Conservation (phyloP, 2,888 invertebrate genomes). For the Chironomus tentans region DNA sequence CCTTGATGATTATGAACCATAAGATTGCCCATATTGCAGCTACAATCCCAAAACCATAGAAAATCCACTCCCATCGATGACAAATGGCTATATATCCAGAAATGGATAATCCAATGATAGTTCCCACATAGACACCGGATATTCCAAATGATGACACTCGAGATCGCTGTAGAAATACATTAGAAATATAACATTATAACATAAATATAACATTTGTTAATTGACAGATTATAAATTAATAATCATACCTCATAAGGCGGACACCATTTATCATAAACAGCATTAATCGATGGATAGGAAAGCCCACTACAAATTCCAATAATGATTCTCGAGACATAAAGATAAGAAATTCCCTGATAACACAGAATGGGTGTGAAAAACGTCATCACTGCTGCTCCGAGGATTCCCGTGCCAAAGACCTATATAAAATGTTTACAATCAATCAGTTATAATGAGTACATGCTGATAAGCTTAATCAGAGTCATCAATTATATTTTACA, state of each 20-base stretch:
- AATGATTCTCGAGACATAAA: constrained; percentile 62
- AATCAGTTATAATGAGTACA: not conserved
- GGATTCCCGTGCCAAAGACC: constrained; percentile 69
- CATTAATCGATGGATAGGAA: constrained; percentile 37
- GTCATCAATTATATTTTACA: not conserved
- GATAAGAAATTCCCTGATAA: constrained; percentile 54
- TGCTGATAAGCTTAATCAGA: not conserved
- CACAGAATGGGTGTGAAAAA: constrained; percentile 71
- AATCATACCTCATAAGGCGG: constrained; percentile 62
- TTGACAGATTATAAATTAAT: too few species aligned
- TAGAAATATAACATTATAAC: too few species aligned
- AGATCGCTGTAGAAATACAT: constrained; percentile 45
- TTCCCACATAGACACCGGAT: constrained; percentile 77
- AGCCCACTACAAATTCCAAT: constrained; percentile 60
- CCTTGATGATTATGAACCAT: constrained; percentile 63
- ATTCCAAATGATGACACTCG: constrained; percentile 56
- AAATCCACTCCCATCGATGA: constrained; percentile 69
- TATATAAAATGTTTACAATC: constrained; percentile 34
- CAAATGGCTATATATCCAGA: constrained; percentile 63
- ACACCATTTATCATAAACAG: constrained; percentile 69
- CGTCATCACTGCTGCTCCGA: constrained; percentile 67
- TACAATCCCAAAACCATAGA: constrained; percentile 64
- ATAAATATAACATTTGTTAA: too few species aligned
- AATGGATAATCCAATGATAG: constrained; percentile 71
- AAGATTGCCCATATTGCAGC: constrained; percentile 62